Conservation (phyloP, 2,888 invertebrate genomes). For the Melinaea menophilus region DNA sequence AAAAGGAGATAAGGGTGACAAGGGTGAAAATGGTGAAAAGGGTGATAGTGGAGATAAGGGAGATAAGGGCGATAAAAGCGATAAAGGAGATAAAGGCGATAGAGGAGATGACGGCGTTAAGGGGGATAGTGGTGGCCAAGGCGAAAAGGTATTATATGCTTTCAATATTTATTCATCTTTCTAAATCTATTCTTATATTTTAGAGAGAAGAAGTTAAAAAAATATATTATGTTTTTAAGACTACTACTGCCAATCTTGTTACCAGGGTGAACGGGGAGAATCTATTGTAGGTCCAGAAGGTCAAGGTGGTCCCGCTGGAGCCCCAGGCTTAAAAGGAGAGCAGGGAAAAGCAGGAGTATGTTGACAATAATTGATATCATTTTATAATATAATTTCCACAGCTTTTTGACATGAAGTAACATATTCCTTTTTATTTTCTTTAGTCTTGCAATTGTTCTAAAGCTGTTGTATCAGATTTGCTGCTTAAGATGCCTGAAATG, state of each 20-base stretch:
- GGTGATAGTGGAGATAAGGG: conserved; percentile 16
- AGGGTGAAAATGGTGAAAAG: conserved; percentile 16
- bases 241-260: background rate
- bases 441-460: conserved; percentile 58
- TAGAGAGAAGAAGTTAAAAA: background rate
- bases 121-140: conserved; percentile 34
- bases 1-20: background rate
- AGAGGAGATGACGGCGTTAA: conserved; percentile 37
- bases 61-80: conserved; percentile 4
- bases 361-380: background rate
- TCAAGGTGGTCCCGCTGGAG: conserved; percentile 77
- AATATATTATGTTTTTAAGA: too few relatives aligned
- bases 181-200: background rate
- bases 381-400: background rate
- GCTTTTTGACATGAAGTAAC: background rate
- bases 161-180: background rate
- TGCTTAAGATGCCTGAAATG: conserved; percentile 53
- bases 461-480: conserved; percentile 45
- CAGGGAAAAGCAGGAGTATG: conserved; percentile 45
- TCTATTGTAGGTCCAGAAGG: conserved; percentile 67
- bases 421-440: conserved; percentile 15
- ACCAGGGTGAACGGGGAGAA: conserved; percentile 48
- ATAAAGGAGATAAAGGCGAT: conserved; percentile 31
- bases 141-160: conserved; percentile 22
- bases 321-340: conserved; percentile 67